Percentiles rank a stretch among this genome's conserved stretches.
Conservation (phyloP, 92 coral and sea anemone species). For the Epizoanthus ramosus region DNA sequence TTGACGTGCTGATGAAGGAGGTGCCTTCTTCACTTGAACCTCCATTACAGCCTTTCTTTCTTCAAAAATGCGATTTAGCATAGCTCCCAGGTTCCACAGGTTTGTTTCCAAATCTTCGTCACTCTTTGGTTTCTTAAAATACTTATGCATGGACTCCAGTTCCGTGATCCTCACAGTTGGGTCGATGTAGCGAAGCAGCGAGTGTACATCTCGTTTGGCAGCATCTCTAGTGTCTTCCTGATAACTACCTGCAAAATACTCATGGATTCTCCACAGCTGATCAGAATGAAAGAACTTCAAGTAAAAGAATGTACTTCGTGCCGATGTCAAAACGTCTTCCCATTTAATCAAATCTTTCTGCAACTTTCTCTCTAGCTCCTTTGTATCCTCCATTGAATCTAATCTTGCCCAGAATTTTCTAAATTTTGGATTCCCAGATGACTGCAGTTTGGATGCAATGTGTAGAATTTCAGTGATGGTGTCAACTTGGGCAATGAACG, state of each 20-base stretch:
- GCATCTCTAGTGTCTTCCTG: conserved; percentile 8
- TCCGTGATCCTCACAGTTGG: conserved; percentile 48
- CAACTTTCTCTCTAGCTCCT: conserved; percentile 40
- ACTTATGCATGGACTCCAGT: conserved; percentile 36
- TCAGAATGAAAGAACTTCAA: conserved; percentile 87
- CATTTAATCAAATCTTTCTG: conserved; percentile 52
- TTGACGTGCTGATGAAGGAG: conserved; percentile 16
- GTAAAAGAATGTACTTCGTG: conserved; percentile 64
- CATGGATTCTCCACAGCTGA: conserved; percentile 74
- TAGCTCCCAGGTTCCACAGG: conserved; percentile 66
- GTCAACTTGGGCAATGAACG: conserved; percentile 77
- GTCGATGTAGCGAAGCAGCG: conserved; percentile 78
- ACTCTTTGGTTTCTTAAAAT: conserved; percentile 49
- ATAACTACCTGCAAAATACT: conserved; percentile 54
- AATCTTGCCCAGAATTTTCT: conserved; percentile 59
- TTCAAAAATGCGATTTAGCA: conserved; percentile 66
- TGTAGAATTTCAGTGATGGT: conserved; percentile 72
- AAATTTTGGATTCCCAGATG: conserved; percentile 74
- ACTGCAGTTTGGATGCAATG: conserved; percentile 52
- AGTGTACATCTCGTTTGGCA: conserved; percentile 25
- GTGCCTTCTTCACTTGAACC: conserved; percentile 7
- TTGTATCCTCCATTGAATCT: conserved; percentile 57
- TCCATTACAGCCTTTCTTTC: conserved; percentile 9
- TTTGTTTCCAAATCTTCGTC: conserved; percentile 40
- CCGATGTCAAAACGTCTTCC: conserved; percentile 56